A percentile compares a stretch with the other conserved stretches of the same genome.
Conservation (phyloP, 2,797 vertebrate genomes). For the Pachyuromys duprasi region DNA sequence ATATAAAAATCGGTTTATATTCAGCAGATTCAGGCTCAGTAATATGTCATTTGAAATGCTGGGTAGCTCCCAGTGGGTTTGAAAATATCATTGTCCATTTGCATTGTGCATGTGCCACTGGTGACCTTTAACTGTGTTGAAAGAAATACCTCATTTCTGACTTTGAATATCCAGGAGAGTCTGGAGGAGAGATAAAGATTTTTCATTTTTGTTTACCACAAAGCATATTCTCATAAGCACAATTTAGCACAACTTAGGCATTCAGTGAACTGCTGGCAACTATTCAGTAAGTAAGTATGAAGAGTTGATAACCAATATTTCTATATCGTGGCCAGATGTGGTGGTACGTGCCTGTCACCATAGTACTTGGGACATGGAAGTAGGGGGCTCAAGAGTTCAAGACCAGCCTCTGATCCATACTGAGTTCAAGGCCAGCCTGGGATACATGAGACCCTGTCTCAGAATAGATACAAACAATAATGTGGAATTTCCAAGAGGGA, state of each 20-base stretch:
- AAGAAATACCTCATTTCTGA: constrained; percentile 55
- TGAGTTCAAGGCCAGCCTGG: not conserved
- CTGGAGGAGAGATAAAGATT: not conserved
- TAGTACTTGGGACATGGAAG: not conserved
- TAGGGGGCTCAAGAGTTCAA: not conserved
- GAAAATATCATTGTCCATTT: not conserved
- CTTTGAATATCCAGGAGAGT: not conserved
- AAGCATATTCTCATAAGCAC: not conserved
- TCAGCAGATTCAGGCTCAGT: not conserved
- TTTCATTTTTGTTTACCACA: not conserved
- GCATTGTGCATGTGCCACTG: not conserved
- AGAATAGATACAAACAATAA: not conserved
- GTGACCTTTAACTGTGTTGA: not conserved
- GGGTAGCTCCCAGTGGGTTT: not conserved
- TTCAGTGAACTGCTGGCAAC: not conserved
- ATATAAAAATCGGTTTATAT: not conserved
- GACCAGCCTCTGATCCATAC: not conserved
- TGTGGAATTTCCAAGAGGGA: not conserved
- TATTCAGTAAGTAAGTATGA: not conserved
- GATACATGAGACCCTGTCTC: not conserved
- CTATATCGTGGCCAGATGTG: not conserved
- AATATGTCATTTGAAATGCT: not conserved
- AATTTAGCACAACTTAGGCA: not conserved
- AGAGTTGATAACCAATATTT: not conserved
- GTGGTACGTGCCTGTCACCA: not conserved